These are phyloP conservation scores for Protosalanx chinensis DNA, from an alignment of 2,797 vertebrate species.

Conservation along the genomic window DNA sequence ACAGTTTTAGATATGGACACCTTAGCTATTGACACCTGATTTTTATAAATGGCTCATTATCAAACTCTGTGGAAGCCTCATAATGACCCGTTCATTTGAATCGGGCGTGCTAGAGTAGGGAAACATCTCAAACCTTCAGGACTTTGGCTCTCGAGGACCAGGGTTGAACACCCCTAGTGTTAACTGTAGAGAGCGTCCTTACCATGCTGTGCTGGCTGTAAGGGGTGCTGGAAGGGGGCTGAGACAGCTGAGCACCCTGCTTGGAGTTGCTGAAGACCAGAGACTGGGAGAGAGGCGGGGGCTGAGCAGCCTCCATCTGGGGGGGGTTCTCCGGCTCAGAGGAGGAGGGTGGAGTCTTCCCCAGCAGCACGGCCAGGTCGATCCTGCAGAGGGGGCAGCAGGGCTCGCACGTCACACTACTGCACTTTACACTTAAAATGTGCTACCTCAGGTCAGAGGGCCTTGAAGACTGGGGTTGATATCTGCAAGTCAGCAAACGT, in stretches of 20 bases:
- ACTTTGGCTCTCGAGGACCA: no score
- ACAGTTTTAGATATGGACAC: no score
- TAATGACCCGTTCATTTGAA: no score
- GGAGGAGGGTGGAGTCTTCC: constrained; percentile 91
- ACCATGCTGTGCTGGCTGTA: constrained; percentile 96
- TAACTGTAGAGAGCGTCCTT: constrained; percentile 40
- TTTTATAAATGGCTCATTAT: no score
- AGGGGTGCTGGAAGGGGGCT: constrained; percentile 77
- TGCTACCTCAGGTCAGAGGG: no score
- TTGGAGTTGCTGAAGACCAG: constrained; percentile 98
- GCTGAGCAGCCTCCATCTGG: constrained; percentile 80
- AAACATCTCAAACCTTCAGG: no score
- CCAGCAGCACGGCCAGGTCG: constrained; percentile 92
- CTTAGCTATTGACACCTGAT: no score
- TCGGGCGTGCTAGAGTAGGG: no score
- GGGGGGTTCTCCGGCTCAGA: constrained; percentile 85
- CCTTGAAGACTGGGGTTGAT: neutral
- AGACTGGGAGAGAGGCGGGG: constrained; percentile 86
- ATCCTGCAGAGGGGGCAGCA: constrained; percentile 76
- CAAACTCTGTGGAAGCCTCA: no score
- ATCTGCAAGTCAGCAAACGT: neutral
- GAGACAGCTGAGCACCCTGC: constrained; percentile 82
- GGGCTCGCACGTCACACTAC: neutral
- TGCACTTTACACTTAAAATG: no score
- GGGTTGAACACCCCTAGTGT: neutral